Base-by-base conservation (phyloP, 2,888 invertebrate species). In the Drosophila diplacantha region DNA sequence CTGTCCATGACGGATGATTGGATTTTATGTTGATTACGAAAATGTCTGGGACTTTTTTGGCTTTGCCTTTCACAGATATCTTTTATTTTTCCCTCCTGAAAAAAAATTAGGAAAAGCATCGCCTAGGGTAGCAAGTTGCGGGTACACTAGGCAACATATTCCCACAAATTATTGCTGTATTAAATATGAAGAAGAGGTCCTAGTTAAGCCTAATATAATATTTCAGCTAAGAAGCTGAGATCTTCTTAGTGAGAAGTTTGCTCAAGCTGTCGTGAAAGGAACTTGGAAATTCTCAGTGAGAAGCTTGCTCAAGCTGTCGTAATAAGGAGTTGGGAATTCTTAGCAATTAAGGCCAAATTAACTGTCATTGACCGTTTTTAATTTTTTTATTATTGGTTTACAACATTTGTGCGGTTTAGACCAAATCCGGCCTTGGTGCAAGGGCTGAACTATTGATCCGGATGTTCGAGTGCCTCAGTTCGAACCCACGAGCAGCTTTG, bases 21-120 rank as follows among this genome's bases (percentile, higher is more conserved):
- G 83, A 82, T 82, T 78, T 78, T 78, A 78, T 82, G 77, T 82
- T 78, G 77, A 78, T 78, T 78, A 78, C 77, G 73, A 78, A 81
- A 78, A 78, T 82, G 77, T 62, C 64, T 62, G 41, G 29, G 31
- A 62, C 18, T 61, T 76, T 74, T 76, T 65, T 68, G 63, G 51
- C 26, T 73, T 51, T 41, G 52, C 39, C 50, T 55, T 56, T 35
- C 66, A 35, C 16, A 44, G 31, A 62, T 26, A 43, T 62, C 51
- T 51, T 62, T 51, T 61, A 50, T 61, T 62, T 61, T 62, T 50
- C 9, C 35, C 8, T 35, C 39, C 59, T 47, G 39, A 35, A 20
- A 58, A 58, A 60, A 61, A 41, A 62, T 50, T 50, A 50, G 50
- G 7, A 50, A 34, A 29, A 61, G 39, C 62, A 43, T 61, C 12